Conservation (phyloP, 1,140 invertebrate genomes). For the Lanistes nyassanus region DNA sequence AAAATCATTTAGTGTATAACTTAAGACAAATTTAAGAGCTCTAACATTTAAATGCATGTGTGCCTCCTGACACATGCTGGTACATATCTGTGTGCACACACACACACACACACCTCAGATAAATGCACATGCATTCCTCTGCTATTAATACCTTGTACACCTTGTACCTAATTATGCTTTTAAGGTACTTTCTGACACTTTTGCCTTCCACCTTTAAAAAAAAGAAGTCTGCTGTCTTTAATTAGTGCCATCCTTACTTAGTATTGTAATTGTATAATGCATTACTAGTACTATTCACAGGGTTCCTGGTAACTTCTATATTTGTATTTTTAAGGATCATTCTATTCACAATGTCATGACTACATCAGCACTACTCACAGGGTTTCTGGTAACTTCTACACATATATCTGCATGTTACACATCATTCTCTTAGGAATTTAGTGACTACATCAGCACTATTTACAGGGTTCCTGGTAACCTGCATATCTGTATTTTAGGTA, state of each 20-base stretch:
- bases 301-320: no score
- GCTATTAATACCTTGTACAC: background rate
- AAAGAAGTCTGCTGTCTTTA: background rate
- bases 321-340: no score
- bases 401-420: no score
- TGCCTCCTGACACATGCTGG: background rate
- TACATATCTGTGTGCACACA: background rate
- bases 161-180: background rate
- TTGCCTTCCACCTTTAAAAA: background rate
- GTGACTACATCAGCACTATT: no score
- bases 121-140: background rate
- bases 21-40: background rate
- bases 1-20: background rate
- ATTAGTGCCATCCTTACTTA: no score
- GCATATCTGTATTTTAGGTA: background rate
- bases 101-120: slow-evolving; percentile 2
- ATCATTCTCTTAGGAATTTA: no score
- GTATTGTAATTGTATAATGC: no score
- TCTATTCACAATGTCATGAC: no score
- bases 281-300: no score
- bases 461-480: background rate
- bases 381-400: no score
- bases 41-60: background rate
- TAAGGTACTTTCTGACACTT: background rate
- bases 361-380: no score